Percentiles rank a stretch among this genome's conserved stretches.
phyloP scores from a whole-genome alignment of 1,140 invertebrate genomes.

The Nixonia krombeini region DNA sequence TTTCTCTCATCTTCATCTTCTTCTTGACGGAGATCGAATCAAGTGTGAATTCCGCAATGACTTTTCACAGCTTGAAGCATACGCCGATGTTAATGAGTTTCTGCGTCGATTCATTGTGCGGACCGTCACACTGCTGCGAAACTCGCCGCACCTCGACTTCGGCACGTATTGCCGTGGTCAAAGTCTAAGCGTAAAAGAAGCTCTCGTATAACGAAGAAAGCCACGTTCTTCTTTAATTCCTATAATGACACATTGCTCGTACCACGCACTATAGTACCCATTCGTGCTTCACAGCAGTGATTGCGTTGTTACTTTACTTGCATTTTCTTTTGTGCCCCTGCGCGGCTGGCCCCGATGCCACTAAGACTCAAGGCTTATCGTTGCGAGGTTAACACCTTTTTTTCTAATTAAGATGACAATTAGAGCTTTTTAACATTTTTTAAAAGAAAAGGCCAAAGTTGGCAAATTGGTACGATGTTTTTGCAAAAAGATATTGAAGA shows the following conservation, averaged over 20 bases:
- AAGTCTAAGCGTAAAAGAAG: slow-evolving; percentile 20
- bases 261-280: slow-evolving; percentile 12
- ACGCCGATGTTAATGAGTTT: slow-evolving; percentile 52
- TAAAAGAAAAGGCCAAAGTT: no score
- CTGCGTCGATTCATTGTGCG: slow-evolving; percentile 32
- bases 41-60: slow-evolving; percentile 35
- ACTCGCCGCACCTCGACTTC: slow-evolving; percentile 27
- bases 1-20: no score
- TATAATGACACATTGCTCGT: slow-evolving; percentile 60
- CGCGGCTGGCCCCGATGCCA: slow-evolving; percentile 3
- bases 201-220: slow-evolving; percentile 24
- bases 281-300: slow-evolving; percentile 14
- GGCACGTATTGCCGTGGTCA: slow-evolving; percentile 39
- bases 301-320: slow-evolving; percentile 27
- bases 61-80: slow-evolving; percentile 42
- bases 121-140: slow-evolving; percentile 20
- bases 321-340: slow-evolving; percentile 31
- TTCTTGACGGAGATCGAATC: not conserved
- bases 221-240: slow-evolving; percentile 56
- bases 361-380: no score
- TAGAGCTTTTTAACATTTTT: no score
- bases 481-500: no score
- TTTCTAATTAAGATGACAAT: no score
- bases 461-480: no score
- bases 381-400: no score